phyloP scores from a whole-genome alignment of 2,797 vertebrate genomes.

The Cephalopachus bancanus region DNA sequence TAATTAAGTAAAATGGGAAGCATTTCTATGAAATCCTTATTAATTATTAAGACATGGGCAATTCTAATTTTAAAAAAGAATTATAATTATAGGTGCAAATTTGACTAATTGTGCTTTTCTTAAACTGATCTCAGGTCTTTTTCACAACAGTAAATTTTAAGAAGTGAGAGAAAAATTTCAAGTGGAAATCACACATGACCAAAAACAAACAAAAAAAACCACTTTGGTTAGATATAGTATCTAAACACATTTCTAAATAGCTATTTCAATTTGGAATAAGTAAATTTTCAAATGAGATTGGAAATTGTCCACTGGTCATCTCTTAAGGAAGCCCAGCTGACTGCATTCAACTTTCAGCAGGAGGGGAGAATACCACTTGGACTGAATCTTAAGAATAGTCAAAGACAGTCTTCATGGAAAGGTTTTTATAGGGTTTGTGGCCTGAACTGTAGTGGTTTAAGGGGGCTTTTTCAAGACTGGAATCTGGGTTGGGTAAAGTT shows the following conservation, averaged over 20 bases:
- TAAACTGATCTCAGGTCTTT: not conserved
- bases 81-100: not conserved
- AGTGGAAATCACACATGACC: not conserved
- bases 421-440: not conserved
- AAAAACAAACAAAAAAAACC: not conserved
- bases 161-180: not conserved
- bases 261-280: not conserved
- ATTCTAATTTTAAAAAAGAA: not conserved
- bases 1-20: not conserved
- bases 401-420: not conserved
- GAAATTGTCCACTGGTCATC: not conserved
- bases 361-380: not conserved
- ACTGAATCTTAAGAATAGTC: not conserved
- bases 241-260: not conserved
- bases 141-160: not conserved
- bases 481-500: not conserved
- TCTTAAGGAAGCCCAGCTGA: not conserved
- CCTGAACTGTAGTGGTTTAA: not conserved
- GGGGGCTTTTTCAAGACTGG: not conserved
- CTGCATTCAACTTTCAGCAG: not conserved
- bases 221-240: not conserved
- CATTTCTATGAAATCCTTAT: not conserved
- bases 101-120: too few relatives aligned
- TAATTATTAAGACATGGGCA: not conserved
- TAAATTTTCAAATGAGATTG: not conserved